Conservation (phyloP, 2,113 vertebrate species). For the Paradisaea rubra region DNA sequence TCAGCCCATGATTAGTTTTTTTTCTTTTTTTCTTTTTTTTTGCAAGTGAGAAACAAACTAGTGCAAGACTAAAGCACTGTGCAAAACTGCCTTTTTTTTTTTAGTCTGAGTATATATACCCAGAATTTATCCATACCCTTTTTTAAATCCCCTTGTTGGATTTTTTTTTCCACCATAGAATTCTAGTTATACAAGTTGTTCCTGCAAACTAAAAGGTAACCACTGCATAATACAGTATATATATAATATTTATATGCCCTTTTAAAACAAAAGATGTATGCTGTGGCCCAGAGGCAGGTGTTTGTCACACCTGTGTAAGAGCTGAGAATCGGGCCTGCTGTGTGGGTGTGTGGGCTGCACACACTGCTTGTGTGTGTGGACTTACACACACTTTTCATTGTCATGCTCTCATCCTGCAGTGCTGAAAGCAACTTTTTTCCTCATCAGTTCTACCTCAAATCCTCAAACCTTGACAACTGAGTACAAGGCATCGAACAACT, state of each 20-base stretch:
- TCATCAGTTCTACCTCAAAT: not conserved
- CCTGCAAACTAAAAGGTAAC: slow-evolving; percentile 75
- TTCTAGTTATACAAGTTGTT: slow-evolving; percentile 72
- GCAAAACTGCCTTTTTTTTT: slow-evolving; percentile 95
- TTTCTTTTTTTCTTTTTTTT: slow-evolving; percentile 34
- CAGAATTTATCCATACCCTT: slow-evolving; percentile 81
- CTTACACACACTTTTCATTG: not conserved
- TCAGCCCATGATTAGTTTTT: slow-evolving; percentile 46
- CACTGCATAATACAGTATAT: slow-evolving; percentile 66
- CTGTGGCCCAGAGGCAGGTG: not conserved
- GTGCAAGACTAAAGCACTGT: slow-evolving; percentile 94
- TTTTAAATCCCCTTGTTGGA: slow-evolving; percentile 71
- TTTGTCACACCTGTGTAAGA: not conserved
- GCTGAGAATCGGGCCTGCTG: not conserved
- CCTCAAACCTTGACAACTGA: not conserved
- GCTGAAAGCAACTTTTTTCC: slow-evolving; percentile 21
- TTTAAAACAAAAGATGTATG: slow-evolving; percentile 55
- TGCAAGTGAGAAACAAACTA: slow-evolving; percentile 85
- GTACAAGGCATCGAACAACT: not conserved
- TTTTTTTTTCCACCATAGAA: slow-evolving; percentile 62
- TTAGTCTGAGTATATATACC: slow-evolving; percentile 93
- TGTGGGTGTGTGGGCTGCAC: not conserved
- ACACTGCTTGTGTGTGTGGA: not conserved
- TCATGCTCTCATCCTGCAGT: not conserved
- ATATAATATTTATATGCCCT: slow-evolving; percentile 61